A percentile compares a stretch with the other conserved stretches of the same genome.
phyloP scores from a whole-genome alignment of 2,888 invertebrate genomes.

The Acrocyrtus sp. region DNA sequence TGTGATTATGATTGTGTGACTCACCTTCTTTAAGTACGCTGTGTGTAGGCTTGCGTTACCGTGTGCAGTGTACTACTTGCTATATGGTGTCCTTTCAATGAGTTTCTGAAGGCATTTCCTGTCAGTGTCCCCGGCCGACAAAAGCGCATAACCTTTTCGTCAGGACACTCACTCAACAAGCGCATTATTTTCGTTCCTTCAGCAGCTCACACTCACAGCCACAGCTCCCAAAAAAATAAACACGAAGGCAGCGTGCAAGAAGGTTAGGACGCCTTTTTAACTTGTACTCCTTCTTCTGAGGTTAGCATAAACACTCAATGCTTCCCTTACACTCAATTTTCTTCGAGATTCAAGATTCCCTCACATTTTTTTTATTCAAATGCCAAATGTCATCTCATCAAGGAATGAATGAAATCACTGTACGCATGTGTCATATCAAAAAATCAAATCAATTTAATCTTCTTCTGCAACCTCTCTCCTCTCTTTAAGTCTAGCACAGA shows the following conservation, averaged over 20 bases:
- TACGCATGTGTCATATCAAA: no score
- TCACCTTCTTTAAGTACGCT: constrained; percentile 17
- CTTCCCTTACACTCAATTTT: no score
- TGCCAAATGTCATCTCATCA: neutral
- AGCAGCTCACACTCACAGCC: no score
- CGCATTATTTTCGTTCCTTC: constrained; percentile 8
- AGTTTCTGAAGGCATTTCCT: constrained; percentile 52
- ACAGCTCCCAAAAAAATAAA: neutral
- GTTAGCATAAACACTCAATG: no score
- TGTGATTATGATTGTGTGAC: constrained; percentile 17
- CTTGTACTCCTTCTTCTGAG: neutral
- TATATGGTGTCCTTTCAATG: constrained; percentile 35
- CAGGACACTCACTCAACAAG: neutral
- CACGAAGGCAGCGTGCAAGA: neutral
- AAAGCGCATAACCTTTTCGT: neutral
- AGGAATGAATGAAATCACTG: neutral
- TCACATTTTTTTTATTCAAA: neutral
- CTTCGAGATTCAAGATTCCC: neutral
- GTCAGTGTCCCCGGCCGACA: constrained; percentile 48
- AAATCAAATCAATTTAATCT: no score
- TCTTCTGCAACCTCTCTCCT: neutral
- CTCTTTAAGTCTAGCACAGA: no score
- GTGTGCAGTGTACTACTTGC: neutral
- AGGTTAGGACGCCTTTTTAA: constrained; percentile 1
- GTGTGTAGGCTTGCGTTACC: neutral